Evolutionary conservation across 2,797 vertebrate genomes (phyloP), one percentile per base, ranked within the genome.

Genomic region (Pseudopleuronectes americanus): DNA sequence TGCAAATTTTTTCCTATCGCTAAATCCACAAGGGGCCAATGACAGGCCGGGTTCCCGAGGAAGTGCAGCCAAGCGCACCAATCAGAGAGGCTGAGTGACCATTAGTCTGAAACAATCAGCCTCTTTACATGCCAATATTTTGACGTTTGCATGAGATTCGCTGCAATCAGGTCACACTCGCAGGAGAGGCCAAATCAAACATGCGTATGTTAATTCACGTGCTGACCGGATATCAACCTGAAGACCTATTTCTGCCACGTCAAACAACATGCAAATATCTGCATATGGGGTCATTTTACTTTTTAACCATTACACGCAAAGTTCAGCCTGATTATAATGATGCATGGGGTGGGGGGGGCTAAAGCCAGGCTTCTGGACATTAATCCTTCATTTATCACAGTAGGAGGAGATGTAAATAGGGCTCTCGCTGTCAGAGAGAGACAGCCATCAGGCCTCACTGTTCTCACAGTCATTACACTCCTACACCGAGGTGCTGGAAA

Each of bases 21-120:
- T 83, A 89, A 92, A 90, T 91, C 89, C 64, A 57, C 65, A 19
- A 80, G 87, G 79, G 89, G 86, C 91, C 90, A 90, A 90, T 90
- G 91, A 84, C 72, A 79, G 69, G 71, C 73, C 28, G 52, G 68
- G 68, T 84, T 90, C 84, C 80, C 71, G 68, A 86, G 75, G 79
- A 84, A 86, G 89, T 90, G 90, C 92, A 89, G 87, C 84, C 82
- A 91, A 92, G 92, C 93, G 89, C 79, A 84, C 91, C 89, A 89
- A 91, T 92, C 90, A 87, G 85, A 87, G 85, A 81, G 87, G 84
- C 89, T 80, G 92, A 90, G 84, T 92, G 93, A 93, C 94, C 92
- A 94, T 94, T 94, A 94, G 90, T 92, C 94, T 93, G 87, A 94
- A 93, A 94, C 94, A 89, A 94, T 95, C 92, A 93, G 88, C 80